A percentile compares a stretch with the other conserved stretches of the same genome.
Evolutionary conservation across 2,797 vertebrate genomes (phyloP).

Genomic region (Danio albolineatus): DNA sequence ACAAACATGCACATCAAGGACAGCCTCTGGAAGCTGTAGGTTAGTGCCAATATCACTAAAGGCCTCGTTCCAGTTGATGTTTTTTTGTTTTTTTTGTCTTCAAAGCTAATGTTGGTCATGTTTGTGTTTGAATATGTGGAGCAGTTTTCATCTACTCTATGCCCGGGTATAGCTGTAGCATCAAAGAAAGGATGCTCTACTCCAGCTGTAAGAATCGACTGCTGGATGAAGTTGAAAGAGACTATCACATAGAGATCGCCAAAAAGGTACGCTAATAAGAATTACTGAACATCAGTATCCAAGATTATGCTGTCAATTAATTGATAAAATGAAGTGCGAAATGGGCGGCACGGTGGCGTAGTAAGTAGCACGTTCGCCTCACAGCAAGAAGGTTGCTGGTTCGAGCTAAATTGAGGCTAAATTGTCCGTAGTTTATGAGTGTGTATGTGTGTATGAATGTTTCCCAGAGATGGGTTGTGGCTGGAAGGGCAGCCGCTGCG

Average conservation of each 20-base stretch:
- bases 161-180: constrained; percentile 98
- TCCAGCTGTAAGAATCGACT: constrained; percentile 98
- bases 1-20: constrained; percentile 94
- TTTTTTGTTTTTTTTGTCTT: neutral
- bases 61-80: neutral
- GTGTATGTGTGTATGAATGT: too few species aligned
- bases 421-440: too few species aligned
- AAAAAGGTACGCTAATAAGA: constrained; percentile 86
- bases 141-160: constrained; percentile 99
- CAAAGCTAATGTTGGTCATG: constrained; percentile 2
- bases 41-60: constrained; percentile 75
- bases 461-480: too few species aligned
- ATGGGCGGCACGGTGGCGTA: too few species aligned
- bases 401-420: too few species aligned
- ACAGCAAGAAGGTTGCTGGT: too few species aligned
- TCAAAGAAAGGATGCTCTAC: constrained; percentile 98
- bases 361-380: too few species aligned
- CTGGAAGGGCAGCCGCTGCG: too few species aligned
- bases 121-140: constrained; percentile 50
- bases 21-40: constrained; percentile 92
- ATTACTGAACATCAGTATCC: neutral
- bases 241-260: constrained; percentile 91
- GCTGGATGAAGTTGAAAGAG: constrained; percentile 92
- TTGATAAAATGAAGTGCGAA: too few species aligned
- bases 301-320: neutral